Base-by-base conservation (phyloP, 2,888 invertebrate genomes). In the Pseudoips prasinana region DNA sequence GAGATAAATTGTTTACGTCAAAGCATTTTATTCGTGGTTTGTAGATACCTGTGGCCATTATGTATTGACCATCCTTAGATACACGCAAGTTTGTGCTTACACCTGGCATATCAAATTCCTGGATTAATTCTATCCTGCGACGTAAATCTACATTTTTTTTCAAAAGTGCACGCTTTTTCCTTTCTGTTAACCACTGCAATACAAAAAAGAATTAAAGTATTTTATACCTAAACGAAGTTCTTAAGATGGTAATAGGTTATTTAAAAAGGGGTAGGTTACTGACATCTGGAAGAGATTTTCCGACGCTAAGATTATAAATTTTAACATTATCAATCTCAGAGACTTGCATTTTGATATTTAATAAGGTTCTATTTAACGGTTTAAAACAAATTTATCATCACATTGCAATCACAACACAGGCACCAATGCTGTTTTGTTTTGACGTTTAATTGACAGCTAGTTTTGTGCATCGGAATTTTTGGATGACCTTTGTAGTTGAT, bases 81-180 rank as follows among this genome's bases (percentile, higher is more conserved):
- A 96, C 91, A 63, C 92, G 91, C 10, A 99, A 90, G 30, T 92
- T 92, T 8, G 94, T 94, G 67, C 98, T 97, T 0, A 99, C 92
- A 28, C 94, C 96, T 11, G 99, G 99, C 99, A 99, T 99, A 58
- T 98, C 97, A 90, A 99, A 99, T 72, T 99, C 99, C 84, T 99
- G 99, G 51, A 99, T 96, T 23, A 99, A 92, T 81, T 99, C 97
- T 58, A 99, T 97, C 66, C 98, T 91, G 55, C 95, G 91, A 53
- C 97, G 90, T 27, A 98, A 90, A 72, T 98, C 98, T 22, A 95
- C 93, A 92, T 97, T 94, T 79, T 96, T 96, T 75, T 96, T 96
- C 30, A 95, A 89, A 43, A 97, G 85, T 4, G 93, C 92, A 52
- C 96, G 90, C 64, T 94, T 92, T 75, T 96, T 96, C 56, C 94